Conservation (phyloP, 2,888 invertebrate species). For the Ceriagrion tenellum region DNA sequence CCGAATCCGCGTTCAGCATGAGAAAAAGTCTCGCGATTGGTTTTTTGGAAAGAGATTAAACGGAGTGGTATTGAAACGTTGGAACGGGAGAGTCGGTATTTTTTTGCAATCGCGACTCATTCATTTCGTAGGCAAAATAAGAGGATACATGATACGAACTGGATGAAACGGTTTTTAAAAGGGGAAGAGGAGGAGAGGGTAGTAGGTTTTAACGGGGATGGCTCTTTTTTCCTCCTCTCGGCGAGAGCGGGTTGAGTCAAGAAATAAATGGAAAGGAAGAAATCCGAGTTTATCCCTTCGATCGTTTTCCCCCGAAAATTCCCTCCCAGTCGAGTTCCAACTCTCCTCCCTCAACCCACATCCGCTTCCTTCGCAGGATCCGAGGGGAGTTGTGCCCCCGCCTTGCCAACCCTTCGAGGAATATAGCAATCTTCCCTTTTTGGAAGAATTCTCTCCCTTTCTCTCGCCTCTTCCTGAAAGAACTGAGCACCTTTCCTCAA, state of each 20-base stretch:
- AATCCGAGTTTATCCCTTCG: background rate
- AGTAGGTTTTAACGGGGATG: background rate
- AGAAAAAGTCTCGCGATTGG: conserved; percentile 14
- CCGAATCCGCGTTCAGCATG: background rate
- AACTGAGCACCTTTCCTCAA: background rate
- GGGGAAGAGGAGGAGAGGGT: background rate
- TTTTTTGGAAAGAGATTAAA: conserved; percentile 10
- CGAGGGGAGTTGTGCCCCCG: background rate
- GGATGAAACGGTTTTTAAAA: background rate
- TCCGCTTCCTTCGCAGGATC: background rate
- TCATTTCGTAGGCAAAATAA: background rate
- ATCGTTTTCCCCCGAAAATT: background rate
- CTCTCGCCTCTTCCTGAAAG: background rate
- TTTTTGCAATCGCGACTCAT: background rate
- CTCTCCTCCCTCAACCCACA: background rate
- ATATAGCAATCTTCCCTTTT: background rate
- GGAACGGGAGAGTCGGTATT: background rate
- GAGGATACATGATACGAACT: background rate
- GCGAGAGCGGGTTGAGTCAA: background rate
- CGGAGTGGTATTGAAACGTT: background rate
- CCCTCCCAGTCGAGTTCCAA: background rate
- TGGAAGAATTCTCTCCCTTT: background rate
- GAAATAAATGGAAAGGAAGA: background rate
- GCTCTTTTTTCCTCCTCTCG: background rate
- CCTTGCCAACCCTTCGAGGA: background rate